A percentile compares a stretch with the other conserved stretches of the same genome.
Evolutionary conservation across 2,888 invertebrate genomes (phyloP).

Genomic region (Villa cingulata): DNA sequence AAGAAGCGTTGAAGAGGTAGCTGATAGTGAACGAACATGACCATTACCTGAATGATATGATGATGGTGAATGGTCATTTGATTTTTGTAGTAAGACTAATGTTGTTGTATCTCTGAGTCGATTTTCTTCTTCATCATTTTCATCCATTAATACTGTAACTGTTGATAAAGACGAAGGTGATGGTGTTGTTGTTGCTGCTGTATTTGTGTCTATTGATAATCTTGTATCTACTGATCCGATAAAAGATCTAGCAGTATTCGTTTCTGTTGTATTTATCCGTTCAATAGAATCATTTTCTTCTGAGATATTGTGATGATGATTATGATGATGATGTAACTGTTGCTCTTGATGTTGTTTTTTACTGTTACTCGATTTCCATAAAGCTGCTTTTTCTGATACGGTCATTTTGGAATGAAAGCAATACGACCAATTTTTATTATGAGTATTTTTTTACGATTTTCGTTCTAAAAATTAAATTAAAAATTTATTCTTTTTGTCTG

Average conservation of each 20-base stretch:
- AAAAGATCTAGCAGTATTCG: neutral
- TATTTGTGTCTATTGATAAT: neutral
- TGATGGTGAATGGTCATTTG: neutral
- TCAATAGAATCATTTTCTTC: neutral
- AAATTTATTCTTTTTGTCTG: no score
- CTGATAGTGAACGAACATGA: conserved; percentile 8
- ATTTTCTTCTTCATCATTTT: neutral
- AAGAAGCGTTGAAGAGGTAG: conserved; percentile 7
- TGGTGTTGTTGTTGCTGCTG: conserved; percentile 2
- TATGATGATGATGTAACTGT: conserved; percentile 5
- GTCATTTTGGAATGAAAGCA: conserved; percentile 21
- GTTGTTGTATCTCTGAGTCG: neutral
- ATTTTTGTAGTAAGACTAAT: neutral
- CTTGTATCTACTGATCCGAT: neutral
- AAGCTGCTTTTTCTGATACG: conserved; percentile 19
- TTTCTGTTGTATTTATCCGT: neutral
- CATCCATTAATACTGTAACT: conserved; percentile 11
- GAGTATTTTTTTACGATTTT: neutral
- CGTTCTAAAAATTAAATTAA: no score
- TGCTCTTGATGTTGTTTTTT: conserved; percentile 9
- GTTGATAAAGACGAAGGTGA: neutral
- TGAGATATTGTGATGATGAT: neutral
- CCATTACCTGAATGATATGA: conserved; percentile 8
- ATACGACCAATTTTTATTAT: no score
- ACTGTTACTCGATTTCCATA: conserved; percentile 17